Evolutionary conservation across 35 echinoderm and acorn worm species (phyloP), one percentile per base, ranked within the genome.

Genomic region (Amphiura filiformis): DNA sequence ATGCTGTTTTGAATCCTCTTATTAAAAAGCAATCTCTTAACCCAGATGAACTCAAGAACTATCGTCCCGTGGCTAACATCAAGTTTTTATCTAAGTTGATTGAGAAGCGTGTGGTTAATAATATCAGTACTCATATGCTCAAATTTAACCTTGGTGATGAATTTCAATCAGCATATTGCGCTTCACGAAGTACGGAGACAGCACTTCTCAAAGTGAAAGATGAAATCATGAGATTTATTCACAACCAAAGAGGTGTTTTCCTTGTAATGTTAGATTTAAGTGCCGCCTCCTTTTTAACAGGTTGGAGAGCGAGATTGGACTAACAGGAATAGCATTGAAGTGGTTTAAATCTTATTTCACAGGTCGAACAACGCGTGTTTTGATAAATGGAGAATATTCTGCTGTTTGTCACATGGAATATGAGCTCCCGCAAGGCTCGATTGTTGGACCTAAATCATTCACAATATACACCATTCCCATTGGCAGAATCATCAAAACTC

Each of bases 41-140:
- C 30, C 23, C 23, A 22, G 80, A 91, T 35, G 38, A 15, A 26
- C 76, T 86, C 18, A 70, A 57, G 31, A 91, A 86, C 57, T 70
- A 70, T 86, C 31, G 89, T 79, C 75, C 91, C 18, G 91, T 93
- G 39, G 88, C 91, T 13, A 88, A 93, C 49, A 61, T 92, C 15
- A 76, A 79, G 35, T 87, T 76, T 78, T n/a, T n/a, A n/a, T n/a
- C n/a, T n/a, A n/a, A n/a, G n/a, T n/a, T n/a, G n/a, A n/a, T n/a
- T n/a, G n/a, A n/a, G n/a, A n/a, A n/a, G n/a, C n/a, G n/a, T n/a
- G 41, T 82, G 37, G 37, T 44, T 47, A 41, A 32, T 82, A 20
- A 13, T 20, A 32, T 91, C 31, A 91, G 85, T 52, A 75, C 39
- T 49, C 75, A 85, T 83, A 37, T 52, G 26, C 11, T 76, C 17